Conservation (phyloP, 2,888 invertebrate species). For the Drosophila maculinotata region DNA sequence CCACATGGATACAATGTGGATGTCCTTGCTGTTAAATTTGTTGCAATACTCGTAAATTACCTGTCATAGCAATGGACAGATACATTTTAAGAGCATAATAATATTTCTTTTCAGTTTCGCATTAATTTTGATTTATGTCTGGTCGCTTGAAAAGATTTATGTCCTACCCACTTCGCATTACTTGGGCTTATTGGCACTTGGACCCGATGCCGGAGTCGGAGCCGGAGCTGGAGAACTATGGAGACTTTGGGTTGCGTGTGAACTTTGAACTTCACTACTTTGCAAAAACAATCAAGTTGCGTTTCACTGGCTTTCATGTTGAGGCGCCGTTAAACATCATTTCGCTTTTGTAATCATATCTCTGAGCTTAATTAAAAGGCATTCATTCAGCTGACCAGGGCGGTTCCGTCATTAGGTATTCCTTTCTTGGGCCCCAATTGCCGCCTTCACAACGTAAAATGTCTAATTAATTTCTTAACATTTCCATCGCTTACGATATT, state of each 20-base stretch:
- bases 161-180: conserved; percentile 6
- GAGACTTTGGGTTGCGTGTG: conserved; percentile 38
- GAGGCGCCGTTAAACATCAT: conserved; percentile 38
- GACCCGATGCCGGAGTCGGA: not conserved
- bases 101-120: conserved; percentile 3
- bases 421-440: conserved; percentile 30
- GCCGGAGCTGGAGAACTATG: not conserved
- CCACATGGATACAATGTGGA: conserved; percentile 15
- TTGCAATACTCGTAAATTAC: conserved; percentile 24
- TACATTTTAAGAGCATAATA: conserved; percentile 10
- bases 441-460: conserved; percentile 28
- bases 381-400: conserved; percentile 23
- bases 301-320: conserved; percentile 43
- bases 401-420: conserved; percentile 36
- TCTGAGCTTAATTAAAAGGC: conserved; percentile 50
- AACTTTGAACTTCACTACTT: conserved; percentile 48
- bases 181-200: conserved; percentile 15
- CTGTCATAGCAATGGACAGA: not conserved
- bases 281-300: conserved; percentile 32
- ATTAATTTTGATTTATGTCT: conserved; percentile 45
- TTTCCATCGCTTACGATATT: conserved; percentile 54
- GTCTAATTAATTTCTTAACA: conserved; percentile 67
- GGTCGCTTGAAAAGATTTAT: conserved; percentile 36
- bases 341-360: conserved; percentile 52
- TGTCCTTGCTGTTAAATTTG: conserved; percentile 38